Conservation (phyloP, 2,888 invertebrate genomes). For the Tyria jacobaeae region DNA sequence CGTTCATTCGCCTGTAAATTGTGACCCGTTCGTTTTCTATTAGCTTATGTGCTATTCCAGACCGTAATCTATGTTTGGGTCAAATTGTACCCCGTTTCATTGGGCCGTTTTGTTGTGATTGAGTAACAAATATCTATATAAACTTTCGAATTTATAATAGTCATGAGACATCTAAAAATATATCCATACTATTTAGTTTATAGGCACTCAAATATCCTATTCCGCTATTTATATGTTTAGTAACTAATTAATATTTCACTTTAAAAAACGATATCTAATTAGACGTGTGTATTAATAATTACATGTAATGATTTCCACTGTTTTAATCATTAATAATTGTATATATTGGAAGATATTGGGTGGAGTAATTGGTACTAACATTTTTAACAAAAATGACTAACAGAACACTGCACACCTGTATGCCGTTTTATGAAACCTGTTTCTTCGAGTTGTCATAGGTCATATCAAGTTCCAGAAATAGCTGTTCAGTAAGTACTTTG, state of each 20-base stretch:
- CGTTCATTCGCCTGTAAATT: too few relatives aligned
- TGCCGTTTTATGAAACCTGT: conserved; percentile 86
- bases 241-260: background rate
- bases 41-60: too few relatives aligned
- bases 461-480: conserved; percentile 81
- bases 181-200: background rate
- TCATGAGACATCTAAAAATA: too few relatives aligned
- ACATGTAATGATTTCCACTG: background rate
- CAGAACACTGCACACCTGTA: conserved; percentile 85
- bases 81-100: too few relatives aligned
- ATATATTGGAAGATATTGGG: conserved; percentile 20
- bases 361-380: conserved; percentile 43
- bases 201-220: conserved; percentile 12
- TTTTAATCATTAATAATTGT: background rate
- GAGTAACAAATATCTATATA: too few relatives aligned
- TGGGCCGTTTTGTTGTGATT: too few relatives aligned
- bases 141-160: too few relatives aligned
- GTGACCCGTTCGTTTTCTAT: too few relatives aligned
- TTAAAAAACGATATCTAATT: background rate
- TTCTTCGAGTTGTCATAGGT: conserved; percentile 69
- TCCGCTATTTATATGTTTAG: background rate
- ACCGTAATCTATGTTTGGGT: too few relatives aligned
- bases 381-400: conserved; percentile 65
- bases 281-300: background rate
- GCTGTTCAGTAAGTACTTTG: conserved; percentile 82